Conservation (phyloP, 2,888 invertebrate species). For the Leucophenga montana region DNA sequence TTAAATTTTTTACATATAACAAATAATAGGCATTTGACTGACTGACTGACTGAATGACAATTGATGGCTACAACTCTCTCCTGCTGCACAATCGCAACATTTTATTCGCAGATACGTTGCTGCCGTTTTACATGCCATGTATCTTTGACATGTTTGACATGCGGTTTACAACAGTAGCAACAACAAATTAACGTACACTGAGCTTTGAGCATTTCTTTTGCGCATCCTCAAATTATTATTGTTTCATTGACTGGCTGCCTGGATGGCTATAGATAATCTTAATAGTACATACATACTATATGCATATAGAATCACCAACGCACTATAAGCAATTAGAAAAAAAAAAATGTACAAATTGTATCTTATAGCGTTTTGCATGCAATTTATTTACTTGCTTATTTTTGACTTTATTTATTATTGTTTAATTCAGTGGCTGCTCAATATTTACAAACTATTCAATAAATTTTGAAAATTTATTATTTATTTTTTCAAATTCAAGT, state of each 20-base stretch:
- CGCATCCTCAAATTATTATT: not conserved
- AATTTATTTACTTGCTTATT: not conserved
- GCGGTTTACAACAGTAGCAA: not conserved
- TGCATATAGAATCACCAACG: no score
- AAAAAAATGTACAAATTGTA: not conserved
- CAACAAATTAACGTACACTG: not conserved
- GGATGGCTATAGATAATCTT: not conserved
- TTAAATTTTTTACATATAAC: no score
- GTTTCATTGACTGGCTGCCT: not conserved
- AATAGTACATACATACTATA: no score
- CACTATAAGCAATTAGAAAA: no score
- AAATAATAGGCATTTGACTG: no score
- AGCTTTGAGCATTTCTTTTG: no score
- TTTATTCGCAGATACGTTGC: not conserved
- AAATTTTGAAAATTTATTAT: not conserved
- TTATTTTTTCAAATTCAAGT: slow-evolving; percentile 19
- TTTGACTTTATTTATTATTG: not conserved
- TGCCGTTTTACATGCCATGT: not conserved
- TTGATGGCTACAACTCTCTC: no score
- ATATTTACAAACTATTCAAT: no score
- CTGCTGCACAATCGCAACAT: no score
- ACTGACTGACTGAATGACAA: no score
- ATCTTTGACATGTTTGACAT: slow-evolving; percentile 2
- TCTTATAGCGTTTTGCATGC: not conserved
- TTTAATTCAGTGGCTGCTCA: not conserved